Evolutionary conservation across 1,140 invertebrate species (phyloP), one percentile per base, ranked within the genome.

Genomic region (Coenobita brevimanus): DNA sequence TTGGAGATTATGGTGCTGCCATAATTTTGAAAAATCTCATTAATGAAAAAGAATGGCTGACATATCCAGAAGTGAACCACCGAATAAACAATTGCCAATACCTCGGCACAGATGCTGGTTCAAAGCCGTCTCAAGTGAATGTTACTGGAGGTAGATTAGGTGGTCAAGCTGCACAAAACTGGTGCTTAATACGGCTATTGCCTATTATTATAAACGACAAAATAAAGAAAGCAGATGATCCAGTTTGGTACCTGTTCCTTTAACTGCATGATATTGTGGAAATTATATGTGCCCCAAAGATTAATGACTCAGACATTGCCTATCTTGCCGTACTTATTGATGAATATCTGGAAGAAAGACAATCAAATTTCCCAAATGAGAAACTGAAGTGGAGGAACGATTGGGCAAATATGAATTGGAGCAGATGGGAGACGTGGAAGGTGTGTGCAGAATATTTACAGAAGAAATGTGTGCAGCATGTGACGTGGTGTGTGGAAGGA

Each of bases 121-220:
- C 62, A 33, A 67, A 67, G 62, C 62, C 46, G 6, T 50, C 6
- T 71, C 36, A 78, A 46, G 46, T 78, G 30, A 41, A 41, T 41
- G 38, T 78, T 15, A 78, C 46, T 24, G 46, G 75, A 10, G 43
- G 30, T 43, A 78, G 30, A 78, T 78, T 71, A 38, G 30, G 30
- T 43, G 38, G 75, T 21, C 75, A 78, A 78, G 75, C 75, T 78
- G 43, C 75, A 78, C 75, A 78, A 41, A 78, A 78, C 36, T 78
- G 75, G 75, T 78, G 75, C 46, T 78, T 78, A 15, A 78, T 78
- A 78, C 38, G 38, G 15, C 71, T 41, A n/a, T 75, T 75, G 38
- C 71, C 38, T 36, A 33, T 75, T 38, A 75, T 41, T 38, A 33
- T 75, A 24, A 4, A 10, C 36, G 71, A 75, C 21, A 75, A 36